Conservation (phyloP, 2,888 invertebrate species). For the Hydraecia micacea region DNA sequence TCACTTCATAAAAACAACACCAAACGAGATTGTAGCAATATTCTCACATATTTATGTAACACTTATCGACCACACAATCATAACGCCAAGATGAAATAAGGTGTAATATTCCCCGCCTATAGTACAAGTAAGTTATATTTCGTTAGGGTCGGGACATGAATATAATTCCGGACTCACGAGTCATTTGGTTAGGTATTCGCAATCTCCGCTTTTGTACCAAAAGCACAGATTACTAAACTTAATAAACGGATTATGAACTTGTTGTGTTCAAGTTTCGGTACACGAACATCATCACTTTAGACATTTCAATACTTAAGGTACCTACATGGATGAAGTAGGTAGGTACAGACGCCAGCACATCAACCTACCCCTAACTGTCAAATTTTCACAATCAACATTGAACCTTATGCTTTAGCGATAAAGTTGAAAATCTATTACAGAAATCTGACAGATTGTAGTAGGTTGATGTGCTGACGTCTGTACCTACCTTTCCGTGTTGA, state of each 20-base stretch:
- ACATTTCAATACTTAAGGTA: conserved; percentile 3
- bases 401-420: too few species aligned
- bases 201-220: conserved; percentile 39
- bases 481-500: neutral
- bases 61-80: conserved; percentile 43
- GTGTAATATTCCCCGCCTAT: neutral
- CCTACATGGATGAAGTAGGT: neutral
- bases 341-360: too few species aligned
- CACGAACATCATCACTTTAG: neutral
- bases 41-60: conserved; percentile 36
- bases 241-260: conserved; percentile 13
- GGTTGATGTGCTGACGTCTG: too few species aligned
- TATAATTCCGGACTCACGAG: conserved; percentile 28
- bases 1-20: conserved; percentile 16
- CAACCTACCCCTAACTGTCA: too few species aligned
- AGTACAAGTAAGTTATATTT: conserved; percentile 44
- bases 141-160: conserved; percentile 13
- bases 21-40: conserved; percentile 18
- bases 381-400: too few species aligned
- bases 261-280: neutral
- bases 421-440: too few species aligned
- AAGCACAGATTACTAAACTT: conserved; percentile 8
- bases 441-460: too few species aligned
- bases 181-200: conserved; percentile 27
- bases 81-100: conserved; percentile 8